Base-by-base conservation (phyloP, 2,113 vertebrate genomes). In the Diphyllodes magnificus region DNA sequence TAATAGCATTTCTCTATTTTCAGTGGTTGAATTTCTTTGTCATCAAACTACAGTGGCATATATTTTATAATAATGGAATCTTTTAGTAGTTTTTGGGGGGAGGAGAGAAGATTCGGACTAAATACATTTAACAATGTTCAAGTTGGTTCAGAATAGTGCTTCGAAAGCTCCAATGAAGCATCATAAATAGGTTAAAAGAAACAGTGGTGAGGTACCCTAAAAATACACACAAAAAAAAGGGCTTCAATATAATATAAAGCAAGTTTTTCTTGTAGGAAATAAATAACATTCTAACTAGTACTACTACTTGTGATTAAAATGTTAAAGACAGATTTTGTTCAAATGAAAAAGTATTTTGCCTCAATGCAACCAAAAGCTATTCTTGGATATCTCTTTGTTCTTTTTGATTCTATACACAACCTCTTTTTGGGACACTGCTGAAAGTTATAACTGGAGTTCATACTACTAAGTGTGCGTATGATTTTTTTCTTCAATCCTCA, bases 71-170 rank as follows among this genome's bases (percentile, higher is more conserved):
- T 23, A 90, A 57, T 13, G 7, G 24, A 78, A 65, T 65, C 7
- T 77, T 33, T 47, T 42, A 11, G 15, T 3, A 24, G 4, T 6
- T 53, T 69, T 42, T 30, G 4, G 2, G 3, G 2, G 1, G 3
- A 28, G 6, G 0, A 7, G 2, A 5, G 7, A 76, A 28, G 35
- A 27, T 11, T 76, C 18, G 47, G 54, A 25, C 3, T 49, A 53
- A 66, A 10, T 45, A 19, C 33, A 72, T 64, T 47, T 65, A 65
- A n/a, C 8, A 59, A 7, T 15, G 10, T 53, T 61, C 50, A 73
- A 61, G 11, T 65, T 80, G 65, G 40, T 65, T 77, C 19, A 61
- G 33, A 73, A 47, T 53, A 69, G 23, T n/a, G 7, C 20, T 59
- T 64, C 9, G 1, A 69, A 61, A 24, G 5, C 6, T 57, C 10